Conservation (phyloP, 2,888 invertebrate genomes). For the Panorpa germanica region DNA sequence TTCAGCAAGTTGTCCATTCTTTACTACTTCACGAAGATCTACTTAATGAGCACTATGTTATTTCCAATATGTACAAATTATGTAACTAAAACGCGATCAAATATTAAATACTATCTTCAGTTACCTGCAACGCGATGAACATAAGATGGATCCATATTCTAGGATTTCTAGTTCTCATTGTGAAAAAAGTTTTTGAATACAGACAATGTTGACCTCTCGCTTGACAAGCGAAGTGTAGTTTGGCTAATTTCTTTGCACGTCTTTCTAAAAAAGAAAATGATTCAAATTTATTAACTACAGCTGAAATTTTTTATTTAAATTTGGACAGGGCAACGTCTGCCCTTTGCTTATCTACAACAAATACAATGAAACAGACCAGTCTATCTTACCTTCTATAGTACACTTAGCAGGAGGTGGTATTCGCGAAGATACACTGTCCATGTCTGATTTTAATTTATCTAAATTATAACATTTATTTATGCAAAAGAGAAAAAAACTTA, state of each 20-base stretch:
- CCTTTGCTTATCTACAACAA: background rate
- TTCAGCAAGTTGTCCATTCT: too few relatives aligned
- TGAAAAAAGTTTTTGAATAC: slow-evolving; percentile 62
- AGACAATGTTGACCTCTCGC: slow-evolving; percentile 69
- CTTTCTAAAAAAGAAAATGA: slow-evolving; percentile 32
- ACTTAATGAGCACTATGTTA: too few relatives aligned
- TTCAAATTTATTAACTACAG: slow-evolving; percentile 7
- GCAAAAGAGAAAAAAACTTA: too few relatives aligned
- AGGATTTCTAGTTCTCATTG: slow-evolving; percentile 62
- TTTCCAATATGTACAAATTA: too few relatives aligned
- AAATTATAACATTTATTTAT: too few relatives aligned
- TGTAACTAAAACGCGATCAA: too few relatives aligned
- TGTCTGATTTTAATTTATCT: slow-evolving; percentile 77
- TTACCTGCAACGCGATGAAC: slow-evolving; percentile 76
- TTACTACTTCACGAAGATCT: too few relatives aligned
- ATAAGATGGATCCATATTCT: slow-evolving; percentile 90
- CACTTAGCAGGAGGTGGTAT: slow-evolving; percentile 85
- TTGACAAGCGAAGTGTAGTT: slow-evolving; percentile 73
- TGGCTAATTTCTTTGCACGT: slow-evolving; percentile 70
- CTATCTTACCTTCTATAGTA: slow-evolving; percentile 65
- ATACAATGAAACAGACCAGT: slow-evolving; percentile 6
- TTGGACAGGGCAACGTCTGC: background rate
- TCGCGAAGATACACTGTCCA: slow-evolving; percentile 67
- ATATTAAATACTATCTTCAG: too few relatives aligned
- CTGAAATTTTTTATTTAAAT: background rate